Base-by-base conservation (phyloP, 2,113 vertebrate genomes). In the Leptobrachium ailaonicum region DNA sequence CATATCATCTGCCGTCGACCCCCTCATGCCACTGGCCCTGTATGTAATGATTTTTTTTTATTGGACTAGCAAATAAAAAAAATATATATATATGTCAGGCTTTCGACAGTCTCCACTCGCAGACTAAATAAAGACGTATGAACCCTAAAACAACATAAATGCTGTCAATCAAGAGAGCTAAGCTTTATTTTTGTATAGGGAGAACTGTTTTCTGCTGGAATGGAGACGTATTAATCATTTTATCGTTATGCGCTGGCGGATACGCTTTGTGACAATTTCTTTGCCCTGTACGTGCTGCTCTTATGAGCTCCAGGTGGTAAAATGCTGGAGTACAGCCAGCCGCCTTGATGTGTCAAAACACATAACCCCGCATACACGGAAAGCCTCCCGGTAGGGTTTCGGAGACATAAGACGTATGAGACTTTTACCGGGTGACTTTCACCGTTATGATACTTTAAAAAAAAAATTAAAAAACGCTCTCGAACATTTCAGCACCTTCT, bases 401-500 rank as follows among this genome's bases (percentile, higher is more conserved):
- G 66, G 41, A 75, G 73, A 56, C 40, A 20, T 60, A 80, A 68
- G 71, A 67, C 45, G 66, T n/a, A 56, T 53, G 73, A 58, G 66
- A 56, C 68, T 66, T 73, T 74, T 50, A 45, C 66, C 50, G 44
- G 58, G 73, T 32, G n/a, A 56, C 44, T 58, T 9, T 11, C 41
- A 58, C 71, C 45, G 41, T 64, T 10, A 72, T 40, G 41, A 72
- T 41, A 54, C 47, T 45, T 40, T 45, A 9, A 50, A 44, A 54
- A 44, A 54, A 4, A 41, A 2, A 20, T 44, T 4, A 81, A 12
- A 50, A 44, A 67, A 40, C 41, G 69, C 42, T 74, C 44, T 54
- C 40, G 43, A 58, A 74, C 64, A 73, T 41, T 68, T 66, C 63
- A 80, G 63, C 78, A 58, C 42, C 73, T 79, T 79, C 77, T 79